Conservation (phyloP, 2,113 vertebrate genomes). For the Planiliza haematocheilus region DNA sequence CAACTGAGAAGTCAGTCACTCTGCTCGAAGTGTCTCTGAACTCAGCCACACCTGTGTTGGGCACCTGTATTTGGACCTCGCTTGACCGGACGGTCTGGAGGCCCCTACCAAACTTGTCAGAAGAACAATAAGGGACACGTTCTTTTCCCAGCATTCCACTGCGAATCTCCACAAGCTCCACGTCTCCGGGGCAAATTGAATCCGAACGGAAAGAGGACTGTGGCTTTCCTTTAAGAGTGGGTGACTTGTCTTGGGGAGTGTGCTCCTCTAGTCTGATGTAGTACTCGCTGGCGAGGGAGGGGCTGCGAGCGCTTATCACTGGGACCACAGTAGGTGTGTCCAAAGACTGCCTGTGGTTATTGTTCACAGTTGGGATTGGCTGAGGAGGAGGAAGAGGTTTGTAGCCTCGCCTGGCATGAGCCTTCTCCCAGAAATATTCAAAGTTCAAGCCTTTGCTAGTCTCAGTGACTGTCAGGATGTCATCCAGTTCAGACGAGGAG, state of each 20-base stretch:
- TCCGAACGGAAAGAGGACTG: conserved; percentile 51
- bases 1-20: conserved; percentile 84
- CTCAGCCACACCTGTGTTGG: conserved; percentile 82
- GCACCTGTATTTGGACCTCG: conserved; percentile 80
- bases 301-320: conserved; percentile 93
- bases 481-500: conserved; percentile 87
- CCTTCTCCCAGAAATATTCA: conserved; percentile 95
- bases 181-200: conserved; percentile 73
- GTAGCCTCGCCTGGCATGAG: conserved; percentile 87
- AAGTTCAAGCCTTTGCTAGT: conserved; percentile 94
- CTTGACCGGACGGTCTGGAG: conserved; percentile 80
- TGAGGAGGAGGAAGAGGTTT: conserved; percentile 84
- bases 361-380: conserved; percentile 81
- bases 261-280: conserved; percentile 94
- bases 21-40: conserved; percentile 79
- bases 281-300: conserved; percentile 92
- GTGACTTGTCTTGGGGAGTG: conserved; percentile 84
- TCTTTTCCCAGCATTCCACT: conserved; percentile 80
- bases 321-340: conserved; percentile 93
- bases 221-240: conserved; percentile 74
- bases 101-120: conserved; percentile 68
- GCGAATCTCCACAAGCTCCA: conserved; percentile 84
- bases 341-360: conserved; percentile 86
- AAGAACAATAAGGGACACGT: conserved; percentile 68
- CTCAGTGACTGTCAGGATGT: conserved; percentile 92